phyloP scores from a whole-genome alignment of 2,113 vertebrate genomes.

The Rhinichthys klamathensis region DNA sequence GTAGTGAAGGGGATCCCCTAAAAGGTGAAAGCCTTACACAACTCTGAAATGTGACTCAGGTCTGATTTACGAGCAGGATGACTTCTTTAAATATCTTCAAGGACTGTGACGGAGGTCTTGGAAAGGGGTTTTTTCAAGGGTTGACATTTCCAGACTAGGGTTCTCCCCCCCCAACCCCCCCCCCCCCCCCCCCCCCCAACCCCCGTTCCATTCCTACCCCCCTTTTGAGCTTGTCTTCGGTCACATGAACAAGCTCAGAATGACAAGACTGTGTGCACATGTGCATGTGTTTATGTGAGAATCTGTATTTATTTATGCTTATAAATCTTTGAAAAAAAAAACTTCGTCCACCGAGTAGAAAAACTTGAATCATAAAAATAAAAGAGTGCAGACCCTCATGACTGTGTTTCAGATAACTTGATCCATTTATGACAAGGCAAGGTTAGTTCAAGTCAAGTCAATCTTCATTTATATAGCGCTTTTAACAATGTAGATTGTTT shows the following conservation, averaged over 20 bases:
- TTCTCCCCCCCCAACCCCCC: too few species aligned
- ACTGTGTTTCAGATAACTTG: neutral
- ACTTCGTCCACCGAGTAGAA: neutral
- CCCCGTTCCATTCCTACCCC: conserved; percentile 38
- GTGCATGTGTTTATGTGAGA: neutral
- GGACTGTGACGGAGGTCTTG: conserved; percentile 21
- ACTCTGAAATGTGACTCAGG: conserved; percentile 61
- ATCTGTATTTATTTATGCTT: neutral
- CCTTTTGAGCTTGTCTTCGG: neutral
- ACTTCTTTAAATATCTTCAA: conserved; percentile 52
- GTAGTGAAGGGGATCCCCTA: conserved; percentile 31
- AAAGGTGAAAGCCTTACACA: conserved; percentile 64
- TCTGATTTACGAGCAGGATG: conserved; percentile 55
- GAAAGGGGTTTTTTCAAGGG: neutral
- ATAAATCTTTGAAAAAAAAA: too few species aligned
- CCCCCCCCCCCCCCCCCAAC: too few species aligned
- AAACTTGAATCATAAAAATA: neutral
- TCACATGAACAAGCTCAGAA: conserved; percentile 17
- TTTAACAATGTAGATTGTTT: too few species aligned
- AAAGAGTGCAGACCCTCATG: neutral
- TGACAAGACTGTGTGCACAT: neutral
- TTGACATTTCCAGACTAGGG: conserved; percentile 58
- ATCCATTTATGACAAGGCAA: neutral
- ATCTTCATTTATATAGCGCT: too few species aligned
- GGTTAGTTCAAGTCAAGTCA: neutral